Evolutionary conservation across 2,797 vertebrate species (phyloP).

Genomic region (Morelia viridis): DNA sequence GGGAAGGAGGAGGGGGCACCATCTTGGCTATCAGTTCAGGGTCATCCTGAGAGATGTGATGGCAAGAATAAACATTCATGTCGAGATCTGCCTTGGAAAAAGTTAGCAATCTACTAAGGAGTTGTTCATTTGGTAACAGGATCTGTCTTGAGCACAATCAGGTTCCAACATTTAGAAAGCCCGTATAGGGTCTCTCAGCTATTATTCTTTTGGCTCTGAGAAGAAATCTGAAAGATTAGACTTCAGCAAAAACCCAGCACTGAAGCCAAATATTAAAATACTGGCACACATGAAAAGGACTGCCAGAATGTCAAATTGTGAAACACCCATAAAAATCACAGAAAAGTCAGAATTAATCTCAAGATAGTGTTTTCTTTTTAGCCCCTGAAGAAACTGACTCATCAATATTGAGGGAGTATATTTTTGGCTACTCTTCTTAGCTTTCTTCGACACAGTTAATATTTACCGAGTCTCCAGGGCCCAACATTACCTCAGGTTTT

Average conservation of each 20-base stretch:
- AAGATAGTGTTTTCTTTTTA: constrained; percentile 61
- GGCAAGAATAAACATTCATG: not conserved
- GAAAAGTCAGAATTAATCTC: constrained; percentile 71
- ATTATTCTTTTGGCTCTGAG: constrained; percentile 43
- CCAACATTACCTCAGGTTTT: constrained; percentile 94
- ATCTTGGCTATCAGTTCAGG: not conserved
- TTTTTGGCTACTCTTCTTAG: constrained; percentile 72
- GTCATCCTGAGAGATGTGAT: not conserved
- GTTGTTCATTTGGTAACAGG: not conserved
- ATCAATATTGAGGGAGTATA: constrained; percentile 66
- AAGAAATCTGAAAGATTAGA: constrained; percentile 52
- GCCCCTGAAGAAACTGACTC: constrained; percentile 59
- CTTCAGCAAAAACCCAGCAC: constrained; percentile 51
- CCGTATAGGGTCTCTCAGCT: constrained; percentile 3
- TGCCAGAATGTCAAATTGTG: constrained; percentile 61
- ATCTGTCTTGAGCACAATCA: not conserved
- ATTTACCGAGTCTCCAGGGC: constrained; percentile 91
- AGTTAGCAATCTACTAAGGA: not conserved
- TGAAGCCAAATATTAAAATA: constrained; percentile 63
- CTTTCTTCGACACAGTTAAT: constrained; percentile 91
- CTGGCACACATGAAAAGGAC: constrained; percentile 32
- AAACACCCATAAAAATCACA: constrained; percentile 59
- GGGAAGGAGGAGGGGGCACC: not conserved
- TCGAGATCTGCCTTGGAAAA: not conserved
- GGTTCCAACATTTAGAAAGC: not conserved